Evolutionary conservation across 2,888 invertebrate species (phyloP).

Genomic region (Drosophila trichaetosa): DNA sequence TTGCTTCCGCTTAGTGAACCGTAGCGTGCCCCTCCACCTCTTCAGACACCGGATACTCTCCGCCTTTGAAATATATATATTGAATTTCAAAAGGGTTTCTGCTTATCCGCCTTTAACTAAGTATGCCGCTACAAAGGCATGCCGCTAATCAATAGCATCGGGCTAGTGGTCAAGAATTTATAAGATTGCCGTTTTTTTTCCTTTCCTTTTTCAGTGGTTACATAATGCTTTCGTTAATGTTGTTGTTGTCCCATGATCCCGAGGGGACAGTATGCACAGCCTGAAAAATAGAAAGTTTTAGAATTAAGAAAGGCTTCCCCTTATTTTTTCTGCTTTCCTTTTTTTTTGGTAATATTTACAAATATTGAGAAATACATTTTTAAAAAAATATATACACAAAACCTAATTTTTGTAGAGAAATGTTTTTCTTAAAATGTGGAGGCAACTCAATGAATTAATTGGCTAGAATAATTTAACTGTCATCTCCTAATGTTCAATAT

Average conservation of each 20-base stretch:
- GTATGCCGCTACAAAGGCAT: conserved; percentile 57
- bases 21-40: conserved; percentile 14
- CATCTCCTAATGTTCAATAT: not conserved
- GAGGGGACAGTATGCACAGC: not conserved
- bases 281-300: not conserved
- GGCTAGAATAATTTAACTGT: too few species aligned
- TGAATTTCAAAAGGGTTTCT: conserved; percentile 63
- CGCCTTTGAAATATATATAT: conserved; percentile 63
- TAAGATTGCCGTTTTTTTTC: conserved; percentile 14
- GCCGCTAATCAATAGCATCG: conserved; percentile 64
- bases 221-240: not conserved
- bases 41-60: conserved; percentile 38
- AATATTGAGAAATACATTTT: too few species aligned
- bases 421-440: not conserved
- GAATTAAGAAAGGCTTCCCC: rapidly evolving
- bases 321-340: not conserved
- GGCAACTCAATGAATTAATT: too few species aligned
- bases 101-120: conserved; percentile 37
- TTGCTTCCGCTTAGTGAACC: conserved; percentile 61
- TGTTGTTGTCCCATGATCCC: not conserved
- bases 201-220: not conserved
- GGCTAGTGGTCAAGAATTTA: conserved; percentile 38
- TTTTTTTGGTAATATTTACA: not conserved
- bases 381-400: too few species aligned
- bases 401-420: not conserved